Base-by-base conservation (phyloP, 2,888 invertebrate genomes). In the Furcula furcula region DNA sequence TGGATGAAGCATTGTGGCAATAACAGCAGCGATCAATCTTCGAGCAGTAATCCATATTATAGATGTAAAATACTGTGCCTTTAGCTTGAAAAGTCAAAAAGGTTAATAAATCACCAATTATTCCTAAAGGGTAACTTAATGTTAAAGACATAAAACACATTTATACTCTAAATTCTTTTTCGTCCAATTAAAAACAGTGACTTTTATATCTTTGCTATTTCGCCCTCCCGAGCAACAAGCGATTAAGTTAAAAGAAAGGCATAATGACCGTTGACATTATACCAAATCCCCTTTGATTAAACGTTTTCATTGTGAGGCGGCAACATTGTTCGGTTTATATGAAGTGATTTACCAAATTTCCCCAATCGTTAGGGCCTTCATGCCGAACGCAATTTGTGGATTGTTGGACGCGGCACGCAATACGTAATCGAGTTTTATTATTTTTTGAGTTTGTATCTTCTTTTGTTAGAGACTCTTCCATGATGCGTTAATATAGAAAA, bases 291-390 rank as follows among this genome's bases (percentile, higher is more conserved):
- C 55, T 50, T 46, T 55, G 55, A 64, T 64, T 53, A 57, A 65
- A 59, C 46, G 46, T 46, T 49, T 51, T 46, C 46, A 54, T 61
- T 57, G 61, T 47, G 27, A 25, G 33, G 36, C 47, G 44, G 39
- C 43, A 50, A 51, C 49, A 66, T 63, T 70, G 63, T 64, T 58
- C 65, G 47, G 39, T 40, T 64, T 56, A 52, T 67, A 63, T 68
- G 62, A 66, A 70, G 71, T 69, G 63, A 72, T 74, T 71, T 65
- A 60, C 60, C 46, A 65, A 66, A 72, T 74, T 70, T 71, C 66
- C 66, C 57, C 63, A 56, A 69, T 70, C 66, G 66, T 72, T 70
- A 71, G 46, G 50, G 48, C 61, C 64, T 70, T 64, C 64, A 67
- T 70, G 71, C 55, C 64, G 59, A 68, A 61, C 41, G 68, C 57